phyloP scores from a whole-genome alignment of 1,140 invertebrate species.

The roundworm (Caenorhabditis elegans) region DNA sequence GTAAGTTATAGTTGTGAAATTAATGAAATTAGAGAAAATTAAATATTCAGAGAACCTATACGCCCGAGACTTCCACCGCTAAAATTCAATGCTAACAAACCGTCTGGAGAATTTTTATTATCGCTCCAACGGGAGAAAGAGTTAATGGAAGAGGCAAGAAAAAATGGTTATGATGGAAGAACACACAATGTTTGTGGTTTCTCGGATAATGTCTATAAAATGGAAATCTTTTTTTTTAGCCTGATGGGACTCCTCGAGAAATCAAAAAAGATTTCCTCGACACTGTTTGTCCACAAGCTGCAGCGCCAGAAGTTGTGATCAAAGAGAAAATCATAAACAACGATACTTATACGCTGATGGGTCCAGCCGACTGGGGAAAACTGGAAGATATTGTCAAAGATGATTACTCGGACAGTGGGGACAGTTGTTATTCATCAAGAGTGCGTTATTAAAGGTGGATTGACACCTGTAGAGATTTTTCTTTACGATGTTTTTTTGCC shows the following conservation, averaged over 20 bases:
- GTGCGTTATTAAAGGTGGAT: too few species aligned
- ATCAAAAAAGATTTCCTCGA: neutral
- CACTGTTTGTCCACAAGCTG: neutral
- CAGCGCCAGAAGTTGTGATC: neutral
- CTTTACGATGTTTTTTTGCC: too few species aligned
- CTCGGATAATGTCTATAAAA: neutral
- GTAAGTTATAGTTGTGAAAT: neutral
- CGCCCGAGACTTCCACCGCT: neutral
- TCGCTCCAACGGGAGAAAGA: neutral
- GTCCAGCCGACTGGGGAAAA: neutral
- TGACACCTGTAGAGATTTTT: too few species aligned
- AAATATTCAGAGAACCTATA: neutral
- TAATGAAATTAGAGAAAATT: too few species aligned
- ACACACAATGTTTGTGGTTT: neutral
- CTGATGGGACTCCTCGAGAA: neutral
- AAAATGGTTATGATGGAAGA: neutral
- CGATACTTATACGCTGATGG: neutral
- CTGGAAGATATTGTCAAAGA: neutral
- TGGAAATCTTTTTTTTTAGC: neutral
- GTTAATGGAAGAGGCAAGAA: neutral
- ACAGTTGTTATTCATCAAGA: neutral
- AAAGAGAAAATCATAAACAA: neutral
- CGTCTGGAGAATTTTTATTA: neutral
- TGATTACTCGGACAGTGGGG: constrained; percentile 4
- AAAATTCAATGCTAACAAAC: neutral